Evolutionary conservation across 1,140 invertebrate genomes (phyloP), one percentile per base, ranked within the genome.

Genomic region (Trichomalopsis sarcophagae): DNA sequence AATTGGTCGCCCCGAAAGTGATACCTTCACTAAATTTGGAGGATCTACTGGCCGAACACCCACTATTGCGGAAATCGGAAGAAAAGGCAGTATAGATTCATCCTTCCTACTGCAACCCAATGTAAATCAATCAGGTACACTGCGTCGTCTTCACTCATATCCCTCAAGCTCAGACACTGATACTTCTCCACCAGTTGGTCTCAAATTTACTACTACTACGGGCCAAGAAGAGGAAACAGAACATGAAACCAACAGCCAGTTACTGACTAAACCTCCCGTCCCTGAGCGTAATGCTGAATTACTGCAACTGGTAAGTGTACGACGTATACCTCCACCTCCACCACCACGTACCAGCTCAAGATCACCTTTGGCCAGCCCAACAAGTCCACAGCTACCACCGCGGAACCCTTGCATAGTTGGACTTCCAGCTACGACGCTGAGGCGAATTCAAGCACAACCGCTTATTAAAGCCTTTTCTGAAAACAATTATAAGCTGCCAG

Each of bases 241-340:
- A 0, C 21, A 62, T n/a, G 21, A 62, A 62, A 62, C 5, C 17
- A 62, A n/a, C 87, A 77, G 71, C 88, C 83, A 87, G 89, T 87
- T 91, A 91, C 88, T 91, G 71, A 87, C n/a, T 71, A 93, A 87
- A 91, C 94, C 87, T 89, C 94, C 82, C 91, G 94, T 97, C n/a
- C 96, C 96, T 27, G 96, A 97, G 91, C 94, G 96, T 55, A 96
- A 96, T 89, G 94, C 95, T 66, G 96, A 97, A 87, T 91, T 96
- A 30, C 93, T 96, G 69, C 94, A 95, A 76, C 86, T 94, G 79
- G 93, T 95, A 84, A 95, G 94, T 14, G 94, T 95, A 13, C 96
- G 96, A 88, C 94, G 96, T 84, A 95, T 97, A 33, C 97, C 97
- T n/a, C 97, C 97, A 44, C 97, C 97, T n/a, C 97, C 97, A 55